These are phyloP conservation scores for Corbicula japonica DNA, from an alignment of 2,888 invertebrate genomes.

Conservation along the genomic window DNA sequence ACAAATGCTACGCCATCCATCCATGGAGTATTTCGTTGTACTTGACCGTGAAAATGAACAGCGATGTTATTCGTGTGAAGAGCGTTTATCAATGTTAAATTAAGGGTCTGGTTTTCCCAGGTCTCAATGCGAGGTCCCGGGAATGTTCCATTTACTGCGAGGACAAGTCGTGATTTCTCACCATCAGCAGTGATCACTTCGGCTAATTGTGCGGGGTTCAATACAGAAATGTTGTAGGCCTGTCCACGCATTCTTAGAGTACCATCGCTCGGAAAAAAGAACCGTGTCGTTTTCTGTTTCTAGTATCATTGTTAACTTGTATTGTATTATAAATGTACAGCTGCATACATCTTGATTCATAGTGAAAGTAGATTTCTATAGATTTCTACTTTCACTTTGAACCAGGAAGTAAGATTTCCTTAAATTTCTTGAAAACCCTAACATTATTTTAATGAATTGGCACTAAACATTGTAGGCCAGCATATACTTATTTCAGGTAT, in stretches of 20 bases:
- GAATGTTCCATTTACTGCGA: constrained; percentile 70
- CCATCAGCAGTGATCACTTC: constrained; percentile 70
- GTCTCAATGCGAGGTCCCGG: constrained; percentile 77
- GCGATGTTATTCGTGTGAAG: constrained; percentile 67
- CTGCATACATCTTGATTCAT: constrained; percentile 50
- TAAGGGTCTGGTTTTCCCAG: constrained; percentile 63
- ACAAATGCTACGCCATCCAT: constrained; percentile 75
- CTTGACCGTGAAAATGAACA: constrained; percentile 76
- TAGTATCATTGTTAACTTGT: constrained; percentile 61
- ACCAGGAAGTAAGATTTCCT: too few species aligned
- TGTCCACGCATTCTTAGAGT: too few species aligned
- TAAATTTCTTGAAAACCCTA: too few species aligned
- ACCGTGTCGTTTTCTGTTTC: constrained; percentile 18
- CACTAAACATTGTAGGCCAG: too few species aligned
- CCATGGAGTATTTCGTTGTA: constrained; percentile 66
- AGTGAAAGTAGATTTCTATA: too few species aligned
- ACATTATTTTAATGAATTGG: too few species aligned
- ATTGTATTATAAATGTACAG: constrained; percentile 55
- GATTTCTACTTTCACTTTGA: too few species aligned
- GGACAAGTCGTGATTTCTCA: constrained; percentile 58
- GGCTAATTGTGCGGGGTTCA: not conserved
- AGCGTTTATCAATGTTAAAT: constrained; percentile 60
- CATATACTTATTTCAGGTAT: too few species aligned
- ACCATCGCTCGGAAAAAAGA: constrained; percentile 45
- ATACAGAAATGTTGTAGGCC: too few species aligned